Evolutionary conservation across 2,888 invertebrate genomes (phyloP), one percentile per base, ranked within the genome.

Genomic region (Nebria brevicollis): DNA sequence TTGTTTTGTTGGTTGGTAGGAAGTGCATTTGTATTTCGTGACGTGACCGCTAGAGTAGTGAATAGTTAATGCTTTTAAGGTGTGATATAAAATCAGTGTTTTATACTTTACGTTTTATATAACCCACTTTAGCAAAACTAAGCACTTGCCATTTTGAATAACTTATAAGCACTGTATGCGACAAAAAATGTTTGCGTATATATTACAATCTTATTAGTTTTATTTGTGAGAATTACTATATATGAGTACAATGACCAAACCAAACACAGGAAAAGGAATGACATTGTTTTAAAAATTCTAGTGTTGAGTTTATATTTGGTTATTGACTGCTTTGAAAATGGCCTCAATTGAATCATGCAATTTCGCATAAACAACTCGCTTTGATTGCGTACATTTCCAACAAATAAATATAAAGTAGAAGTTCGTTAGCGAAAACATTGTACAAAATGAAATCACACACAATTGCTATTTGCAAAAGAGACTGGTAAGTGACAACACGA

Each of bases 51-150:
- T 66, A 65, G 41, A 77, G 64, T 25, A 65, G 6, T 78, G 73
- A 78, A 78, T 78, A 78, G 78, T 78, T 78, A 78, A 78, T 78
- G 78, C 73, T 41, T 54, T 70, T 73, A 72, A 78, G 78, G 72
- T 66, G 73, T 66, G 78, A 64, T 65, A 73, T 78, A 78, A 73
- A 78, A 78, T 78, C 78, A 78, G 78, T 73, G 78, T 78, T 78
- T 78, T 78, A 78, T 42, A 42, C 66, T 66, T 54, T 54, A 8
- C 54, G 54, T 54, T 54, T 11, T 54, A 54, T 54, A 54, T 77
- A 77, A 77, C 68, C 43, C 77, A 77, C 54, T 77, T 77, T 70
- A 68, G 70, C 34, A 68, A 54, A 68, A 25, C 26, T 68, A 68
- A 10, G 68, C 68, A 20, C 11, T 54, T 25, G 68, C 26, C 26